Base-by-base conservation (phyloP, 2,797 vertebrate genomes). In the Anguilla megastoma region DNA sequence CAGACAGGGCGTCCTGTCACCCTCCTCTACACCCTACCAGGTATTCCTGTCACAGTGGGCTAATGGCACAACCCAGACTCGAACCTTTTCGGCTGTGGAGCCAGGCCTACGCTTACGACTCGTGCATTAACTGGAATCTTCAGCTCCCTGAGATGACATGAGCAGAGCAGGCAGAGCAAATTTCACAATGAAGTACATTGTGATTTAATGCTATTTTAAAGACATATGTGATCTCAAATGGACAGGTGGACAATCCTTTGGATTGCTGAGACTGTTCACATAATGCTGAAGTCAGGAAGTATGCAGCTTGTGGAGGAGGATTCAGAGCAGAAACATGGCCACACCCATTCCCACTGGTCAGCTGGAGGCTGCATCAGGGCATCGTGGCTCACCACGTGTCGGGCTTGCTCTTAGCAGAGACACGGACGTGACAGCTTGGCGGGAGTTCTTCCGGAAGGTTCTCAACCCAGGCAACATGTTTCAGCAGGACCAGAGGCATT, bases 1-100 rank as follows among this genome's bases (percentile, higher is more conserved):
- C 82, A 86, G 66, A 9, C 90, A 91, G 79, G 94, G 94, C 30
- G 87, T 95, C 0, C 92, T 94, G 82, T 86, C 90, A 9, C 86
- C 92, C 0, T 58, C 80, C 0, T 88, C 89, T 7, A 91, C 91
- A 0, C 93, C 94, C 0, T 93, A 94, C 83, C 91, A 93, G 93
- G 95, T 96, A 90, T 5, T 33, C 9, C 16, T 27, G 45, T 66
- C 60, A 66, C 6, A 66, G 60, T 66, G 0, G 21, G 60, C 21
- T 66, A 66, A 66, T 66, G 24, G 24, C 21, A 1, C n/a, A 27
- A 41, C 30, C 87, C 69, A 18, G 60, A 8, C 69, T 41, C 10
- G 3, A 54, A 12, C 52, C 52, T 54, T 54, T 54, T 54, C 2
- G 52, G 9, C 52, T 54, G 56, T 18, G 56, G 56, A 58, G 2